phyloP scores from a whole-genome alignment of 2,797 vertebrate genomes.

The Syngnathus rostellatus region DNA sequence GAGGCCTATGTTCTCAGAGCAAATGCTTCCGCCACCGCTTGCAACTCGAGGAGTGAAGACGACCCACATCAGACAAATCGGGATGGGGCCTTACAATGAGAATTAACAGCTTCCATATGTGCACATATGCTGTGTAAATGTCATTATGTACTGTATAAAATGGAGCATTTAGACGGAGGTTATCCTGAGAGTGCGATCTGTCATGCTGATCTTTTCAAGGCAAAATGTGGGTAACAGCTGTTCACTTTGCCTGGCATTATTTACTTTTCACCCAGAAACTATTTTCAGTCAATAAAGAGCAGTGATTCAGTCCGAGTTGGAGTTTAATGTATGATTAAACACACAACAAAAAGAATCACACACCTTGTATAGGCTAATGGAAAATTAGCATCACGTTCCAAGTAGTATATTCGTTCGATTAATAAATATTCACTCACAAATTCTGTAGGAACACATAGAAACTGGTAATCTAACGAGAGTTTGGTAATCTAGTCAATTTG shows the following conservation, averaged over 20 bases:
- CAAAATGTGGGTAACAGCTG: conserved; percentile 61
- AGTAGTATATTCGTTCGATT: no score
- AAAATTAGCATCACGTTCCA: no score
- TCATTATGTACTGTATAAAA: conserved; percentile 58
- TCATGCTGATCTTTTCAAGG: conserved; percentile 56
- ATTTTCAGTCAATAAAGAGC: neutral
- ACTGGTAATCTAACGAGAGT: no score
- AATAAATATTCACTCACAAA: no score
- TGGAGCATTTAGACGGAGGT: conserved; percentile 50
- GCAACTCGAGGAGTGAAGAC: conserved; percentile 50
- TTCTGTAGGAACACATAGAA: no score
- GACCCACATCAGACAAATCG: conserved; percentile 42
- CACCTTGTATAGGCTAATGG: no score
- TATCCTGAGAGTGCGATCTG: conserved; percentile 66
- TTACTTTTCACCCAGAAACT: neutral
- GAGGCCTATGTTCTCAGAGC: conserved; percentile 38
- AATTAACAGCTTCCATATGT: conserved; percentile 68
- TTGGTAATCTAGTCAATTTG: no score
- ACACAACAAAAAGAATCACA: no score
- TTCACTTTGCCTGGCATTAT: conserved; percentile 60
- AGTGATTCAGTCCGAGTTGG: neutral
- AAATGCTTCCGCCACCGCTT: conserved; percentile 48
- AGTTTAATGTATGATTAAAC: no score
- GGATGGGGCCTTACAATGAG: conserved; percentile 25
- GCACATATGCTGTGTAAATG: conserved; percentile 59